Conservation (phyloP, 2,888 invertebrate species). For the Corbicula japonica region DNA sequence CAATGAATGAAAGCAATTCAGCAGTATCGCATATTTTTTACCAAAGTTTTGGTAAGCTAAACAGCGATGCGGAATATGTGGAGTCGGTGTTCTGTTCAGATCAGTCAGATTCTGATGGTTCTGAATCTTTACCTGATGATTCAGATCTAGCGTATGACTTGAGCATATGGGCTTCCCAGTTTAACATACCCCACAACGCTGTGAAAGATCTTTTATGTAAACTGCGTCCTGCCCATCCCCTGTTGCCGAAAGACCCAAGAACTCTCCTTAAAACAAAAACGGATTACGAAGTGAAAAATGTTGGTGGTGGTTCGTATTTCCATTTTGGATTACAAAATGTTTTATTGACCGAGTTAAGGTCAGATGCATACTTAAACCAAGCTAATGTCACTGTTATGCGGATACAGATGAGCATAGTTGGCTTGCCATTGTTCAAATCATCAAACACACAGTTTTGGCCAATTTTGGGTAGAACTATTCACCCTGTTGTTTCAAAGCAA, state of each 20-base stretch:
- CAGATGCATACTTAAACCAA: not conserved
- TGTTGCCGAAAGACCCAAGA: conserved; percentile 26
- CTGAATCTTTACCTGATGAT: conserved; percentile 14
- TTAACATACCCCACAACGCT: conserved; percentile 28
- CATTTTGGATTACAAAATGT: conserved; percentile 19
- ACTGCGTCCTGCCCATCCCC: conserved; percentile 13
- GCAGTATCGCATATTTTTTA: not conserved
- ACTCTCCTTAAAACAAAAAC: conserved; percentile 1
- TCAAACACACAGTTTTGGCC: conserved; percentile 14
- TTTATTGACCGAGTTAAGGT: conserved; percentile 12
- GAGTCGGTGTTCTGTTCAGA: not conserved
- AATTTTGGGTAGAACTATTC: conserved; percentile 23
- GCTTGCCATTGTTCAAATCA: conserved; percentile 6
- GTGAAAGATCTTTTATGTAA: conserved; percentile 25
- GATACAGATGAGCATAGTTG: conserved; percentile 19
- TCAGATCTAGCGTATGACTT: conserved; percentile 21
- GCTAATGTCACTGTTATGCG: conserved; percentile 14
- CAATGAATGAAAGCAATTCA: not conserved
- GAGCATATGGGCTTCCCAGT: conserved; percentile 24
- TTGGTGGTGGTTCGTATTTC: conserved; percentile 20
- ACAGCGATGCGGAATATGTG: not conserved
- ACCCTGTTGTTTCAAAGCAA: conserved; percentile 26
- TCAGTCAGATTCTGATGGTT: conserved; percentile 15
- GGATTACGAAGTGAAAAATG: conserved; percentile 10
- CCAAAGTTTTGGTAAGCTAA: not conserved